phyloP scores from a whole-genome alignment of 2,888 invertebrate genomes.

The Scaeva pyrastri region DNA sequence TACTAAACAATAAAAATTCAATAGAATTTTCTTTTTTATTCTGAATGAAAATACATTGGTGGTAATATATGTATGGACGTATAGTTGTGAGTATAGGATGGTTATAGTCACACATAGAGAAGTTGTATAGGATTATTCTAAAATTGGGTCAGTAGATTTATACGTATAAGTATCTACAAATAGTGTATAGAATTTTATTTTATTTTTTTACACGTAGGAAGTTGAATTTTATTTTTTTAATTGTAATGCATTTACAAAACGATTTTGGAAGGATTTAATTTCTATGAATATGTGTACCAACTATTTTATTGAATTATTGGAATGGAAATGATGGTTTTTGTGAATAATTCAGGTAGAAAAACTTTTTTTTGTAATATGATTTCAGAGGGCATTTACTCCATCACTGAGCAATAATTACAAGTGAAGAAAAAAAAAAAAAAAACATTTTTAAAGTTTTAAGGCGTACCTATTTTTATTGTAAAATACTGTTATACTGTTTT shows the following conservation, averaged over 20 bases:
- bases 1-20: background rate
- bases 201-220: background rate
- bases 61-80: background rate
- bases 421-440: no score
- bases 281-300: no score
- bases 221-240: background rate
- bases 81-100: background rate
- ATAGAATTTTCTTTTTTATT: background rate
- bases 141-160: conserved; percentile 15
- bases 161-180: background rate
- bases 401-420: no score
- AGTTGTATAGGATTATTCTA: conserved; percentile 5
- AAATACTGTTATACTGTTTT: no score
- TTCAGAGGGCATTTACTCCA: no score
- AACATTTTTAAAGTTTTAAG: no score
- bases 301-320: no score
- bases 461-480: no score
- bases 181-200: background rate
- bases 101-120: background rate
- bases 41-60: background rate
- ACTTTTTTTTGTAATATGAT: no score
- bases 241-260: background rate
- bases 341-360: no score
- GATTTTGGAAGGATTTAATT: background rate
- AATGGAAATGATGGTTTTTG: no score